These are phyloP conservation scores for Montipora sp. DNA, from an alignment of 64 coral and sea anemone genomes.

Conservation along the genomic window DNA sequence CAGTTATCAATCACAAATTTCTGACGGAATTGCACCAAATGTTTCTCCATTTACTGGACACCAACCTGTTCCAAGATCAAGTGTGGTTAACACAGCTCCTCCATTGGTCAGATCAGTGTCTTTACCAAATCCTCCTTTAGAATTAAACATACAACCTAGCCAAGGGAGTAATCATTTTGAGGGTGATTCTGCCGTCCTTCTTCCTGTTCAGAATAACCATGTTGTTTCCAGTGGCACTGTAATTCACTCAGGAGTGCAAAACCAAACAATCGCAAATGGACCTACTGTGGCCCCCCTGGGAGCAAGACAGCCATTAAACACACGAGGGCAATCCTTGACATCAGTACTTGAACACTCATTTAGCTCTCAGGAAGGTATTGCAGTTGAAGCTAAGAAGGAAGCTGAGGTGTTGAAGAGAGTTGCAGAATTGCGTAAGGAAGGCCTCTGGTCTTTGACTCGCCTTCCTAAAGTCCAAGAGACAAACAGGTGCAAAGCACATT, in stretches of 20 bases:
- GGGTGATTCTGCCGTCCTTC: neutral
- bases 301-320: constrained; percentile 17
- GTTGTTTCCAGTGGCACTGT: neutral
- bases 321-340: constrained; percentile 72
- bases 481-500: constrained; percentile 89
- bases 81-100: constrained; percentile 41
- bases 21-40: constrained; percentile 90
- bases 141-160: neutral
- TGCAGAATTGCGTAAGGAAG: constrained; percentile 91
- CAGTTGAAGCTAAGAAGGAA: constrained; percentile 93
- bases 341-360: constrained; percentile 87
- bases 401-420: constrained; percentile 96
- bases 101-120: constrained; percentile 82
- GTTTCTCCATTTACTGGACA: constrained; percentile 94
- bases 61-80: constrained; percentile 55
- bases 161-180: constrained; percentile 41
- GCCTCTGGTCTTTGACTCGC: constrained; percentile 83
- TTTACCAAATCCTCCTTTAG: constrained; percentile 67
- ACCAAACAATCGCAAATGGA: constrained; percentile 73
- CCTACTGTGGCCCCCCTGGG: constrained; percentile 38
- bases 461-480: constrained; percentile 97
- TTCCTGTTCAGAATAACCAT: neutral
- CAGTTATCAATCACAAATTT: constrained; percentile 68
- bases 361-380: constrained; percentile 90
- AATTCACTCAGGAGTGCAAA: neutral